Evolutionary conservation across 1,140 invertebrate species (phyloP), one percentile per base, ranked within the genome.

Genomic region (Trichonephila clavipes): DNA sequence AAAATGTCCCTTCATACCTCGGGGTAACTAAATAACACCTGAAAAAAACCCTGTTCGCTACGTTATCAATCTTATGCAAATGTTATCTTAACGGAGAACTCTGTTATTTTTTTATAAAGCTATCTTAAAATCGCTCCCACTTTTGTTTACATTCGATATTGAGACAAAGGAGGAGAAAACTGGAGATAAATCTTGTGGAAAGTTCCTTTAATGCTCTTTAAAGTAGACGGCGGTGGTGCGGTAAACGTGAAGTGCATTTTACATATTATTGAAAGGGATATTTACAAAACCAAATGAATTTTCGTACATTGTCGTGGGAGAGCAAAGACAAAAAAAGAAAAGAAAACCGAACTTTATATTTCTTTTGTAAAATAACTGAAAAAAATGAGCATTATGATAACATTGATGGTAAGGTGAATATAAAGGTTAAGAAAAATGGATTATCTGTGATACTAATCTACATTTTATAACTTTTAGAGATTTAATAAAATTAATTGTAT

Each of bases 71-170:
- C n/a, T 69, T 69, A 69, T 69, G 66, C 24, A 69, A 69, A 69
- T 69, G 66, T 69, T 69, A 21, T 69, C 66, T 24, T 69, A 24
- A 14, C 66, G 3, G n/a, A 3, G 66, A 21, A n/a, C 66, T 12
- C 66, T 21, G 12, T 40, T 40, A 40, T 51, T 51, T 51, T 69
- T 69, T 69, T 24, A 69, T 69, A 24, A 28, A 69, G 21, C 24
- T 24, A 24, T 69, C 66, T 24, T 69, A 24, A 69, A 69, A 69
- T 69, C 66, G 24, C 66, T 69, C 66, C n/a, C 66, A 3, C 66
- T 24, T 14, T 69, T 69, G 66, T 69, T 69, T 69, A 69, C 66
- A 28, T 69, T 69, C n/a, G 66, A 69, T 28, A 69, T 69, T 69
- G 66, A 69, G 21, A 24, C 12, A 69, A 28, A 24, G n/a, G 66